Conservation (phyloP, 2,113 vertebrate species). For the Saimiri boliviensis region DNA sequence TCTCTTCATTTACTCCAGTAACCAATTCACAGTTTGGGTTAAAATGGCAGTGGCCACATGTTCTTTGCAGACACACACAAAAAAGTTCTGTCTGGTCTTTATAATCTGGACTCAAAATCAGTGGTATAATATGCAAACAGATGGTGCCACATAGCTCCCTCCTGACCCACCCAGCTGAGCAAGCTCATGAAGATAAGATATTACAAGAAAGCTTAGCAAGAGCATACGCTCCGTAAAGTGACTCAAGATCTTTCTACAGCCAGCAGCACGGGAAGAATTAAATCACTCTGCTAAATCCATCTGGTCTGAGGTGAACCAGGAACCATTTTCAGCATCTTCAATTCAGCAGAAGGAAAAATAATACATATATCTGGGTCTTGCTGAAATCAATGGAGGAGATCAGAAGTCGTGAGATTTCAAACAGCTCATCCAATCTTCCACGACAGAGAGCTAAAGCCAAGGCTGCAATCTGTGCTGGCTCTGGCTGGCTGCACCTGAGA, state of each 20-base stretch:
- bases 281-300: slow-evolving; percentile 76
- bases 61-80: not conserved
- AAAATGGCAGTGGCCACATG: not conserved
- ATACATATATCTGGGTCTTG: slow-evolving; percentile 35
- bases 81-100: slow-evolving; percentile 54
- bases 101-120: slow-evolving; percentile 60
- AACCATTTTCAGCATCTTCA: slow-evolving; percentile 58
- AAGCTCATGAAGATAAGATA: slow-evolving; percentile 78
- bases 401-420: not conserved
- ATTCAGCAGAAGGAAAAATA: slow-evolving; percentile 61
- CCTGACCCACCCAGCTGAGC: slow-evolving; percentile 76
- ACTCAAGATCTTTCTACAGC: slow-evolving; percentile 73
- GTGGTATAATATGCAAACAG: slow-evolving; percentile 65
- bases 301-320: slow-evolving; percentile 54
- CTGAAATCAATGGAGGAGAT: slow-evolving; percentile 57
- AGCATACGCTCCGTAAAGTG: slow-evolving; percentile 71
- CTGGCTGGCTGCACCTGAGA: not conserved
- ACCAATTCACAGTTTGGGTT: not conserved
- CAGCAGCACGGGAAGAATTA: slow-evolving; percentile 74
- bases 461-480: not conserved
- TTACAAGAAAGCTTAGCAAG: slow-evolving; percentile 77
- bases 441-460: not conserved
- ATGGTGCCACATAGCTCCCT: slow-evolving; percentile 72
- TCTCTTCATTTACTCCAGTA: not conserved
- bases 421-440: slow-evolving; percentile 11